phyloP scores from a whole-genome alignment of 2,888 invertebrate genomes.

The Odontothrips loti region DNA sequence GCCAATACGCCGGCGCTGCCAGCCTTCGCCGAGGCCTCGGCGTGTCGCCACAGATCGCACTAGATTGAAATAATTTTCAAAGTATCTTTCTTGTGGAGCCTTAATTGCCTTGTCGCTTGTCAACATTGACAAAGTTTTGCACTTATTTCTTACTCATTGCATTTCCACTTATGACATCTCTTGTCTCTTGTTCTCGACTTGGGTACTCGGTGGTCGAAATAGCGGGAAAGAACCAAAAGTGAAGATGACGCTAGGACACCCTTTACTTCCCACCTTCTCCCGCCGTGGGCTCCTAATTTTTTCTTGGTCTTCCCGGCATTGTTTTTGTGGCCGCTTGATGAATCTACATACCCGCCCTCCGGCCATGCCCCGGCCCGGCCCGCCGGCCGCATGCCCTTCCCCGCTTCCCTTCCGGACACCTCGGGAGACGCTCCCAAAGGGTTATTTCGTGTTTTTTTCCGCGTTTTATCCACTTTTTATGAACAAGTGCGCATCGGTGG shows the following conservation, averaged over 20 bases:
- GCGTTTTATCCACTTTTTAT: slow-evolving; percentile 3
- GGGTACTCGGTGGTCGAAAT: too few species aligned
- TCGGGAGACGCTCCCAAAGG: neutral
- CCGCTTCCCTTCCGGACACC: neutral
- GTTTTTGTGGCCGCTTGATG: slow-evolving; percentile 1
- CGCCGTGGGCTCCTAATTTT: neutral
- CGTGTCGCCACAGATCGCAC: neutral
- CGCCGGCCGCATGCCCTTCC: neutral
- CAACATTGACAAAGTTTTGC: too few species aligned
- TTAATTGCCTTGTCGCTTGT: too few species aligned
- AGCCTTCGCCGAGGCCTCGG: neutral
- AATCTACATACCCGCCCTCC: slow-evolving; percentile 16
- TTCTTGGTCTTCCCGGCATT: neutral
- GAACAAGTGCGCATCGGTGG: slow-evolving; percentile 25
- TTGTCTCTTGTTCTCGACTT: too few species aligned
- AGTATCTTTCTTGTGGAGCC: too few species aligned
- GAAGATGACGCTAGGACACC: neutral
- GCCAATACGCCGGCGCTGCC: neutral
- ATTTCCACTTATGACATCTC: too few species aligned
- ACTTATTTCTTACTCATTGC: too few species aligned
- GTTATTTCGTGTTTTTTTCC: neutral
- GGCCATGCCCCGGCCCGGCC: neutral
- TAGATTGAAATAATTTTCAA: too few species aligned
- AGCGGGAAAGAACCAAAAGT: too few species aligned
- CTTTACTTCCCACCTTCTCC: too few species aligned